Base-by-base conservation (phyloP, 2,888 invertebrate genomes). In the Branchipolynoe longqiensis region DNA sequence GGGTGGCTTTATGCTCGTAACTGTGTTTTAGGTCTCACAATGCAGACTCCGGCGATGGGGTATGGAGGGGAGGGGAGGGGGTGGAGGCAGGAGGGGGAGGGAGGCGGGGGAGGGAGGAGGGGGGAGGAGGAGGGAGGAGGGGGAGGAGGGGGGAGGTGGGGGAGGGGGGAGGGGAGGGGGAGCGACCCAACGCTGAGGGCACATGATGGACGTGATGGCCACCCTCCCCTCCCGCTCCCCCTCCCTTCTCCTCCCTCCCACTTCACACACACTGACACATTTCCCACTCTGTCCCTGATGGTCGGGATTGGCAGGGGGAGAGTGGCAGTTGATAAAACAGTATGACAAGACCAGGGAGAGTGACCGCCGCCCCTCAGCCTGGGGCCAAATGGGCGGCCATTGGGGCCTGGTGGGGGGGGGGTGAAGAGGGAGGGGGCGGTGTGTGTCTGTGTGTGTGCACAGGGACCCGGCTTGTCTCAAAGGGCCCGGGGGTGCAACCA, bases 311-410 rank as follows among this genome's bases (percentile, higher is more conserved):
- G 6, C 3, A 33, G 38, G 1, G 69, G 69, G 33, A 69, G 69
- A 33, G 36, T 6, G 69, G 69, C 18, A 69, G 69, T 69, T 69
- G 69, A 36, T 69, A 69, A 36, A 69, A 69, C 38, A 31, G 69
- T 25, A 38, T 69, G 69, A 69, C 69, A 69, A 69, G 69, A 38
- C 69, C 69, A n/a, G 22, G 14, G 69, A 38, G 69, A 69, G 18
- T 48, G 62, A 31, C 69, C 18, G 3, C 36, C 22, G 22, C 69
- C 38, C 69, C 14, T 69, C 33, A 69, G 38, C 22, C 69, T 1
- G 22, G 3, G 36, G 69, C 36, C n/a, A 69, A 69, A 69, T 69
- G 69, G 69, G 69, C 69, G n/a, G 69, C 69, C 36, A 33, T 6
- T 14, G 62, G 31, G 28, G 4, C n/a, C n/a, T 2, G 56, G 25